A percentile compares a stretch with the other conserved stretches of the same genome.
Conservation (phyloP, 2,888 invertebrate species). For the Thumatha senex region DNA sequence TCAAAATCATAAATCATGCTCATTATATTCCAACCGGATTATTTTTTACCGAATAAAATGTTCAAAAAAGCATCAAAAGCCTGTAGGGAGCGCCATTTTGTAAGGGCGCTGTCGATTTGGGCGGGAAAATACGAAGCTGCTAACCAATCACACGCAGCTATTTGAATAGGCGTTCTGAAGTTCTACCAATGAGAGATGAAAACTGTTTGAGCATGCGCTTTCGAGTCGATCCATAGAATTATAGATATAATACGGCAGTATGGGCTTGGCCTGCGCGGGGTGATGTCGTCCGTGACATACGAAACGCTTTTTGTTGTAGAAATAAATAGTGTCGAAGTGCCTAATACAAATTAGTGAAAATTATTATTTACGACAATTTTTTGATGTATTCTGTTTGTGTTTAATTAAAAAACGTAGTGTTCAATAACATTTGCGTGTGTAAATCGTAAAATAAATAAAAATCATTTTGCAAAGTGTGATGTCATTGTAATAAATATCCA, state of each 20-base stretch:
- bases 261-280: conserved; percentile 74
- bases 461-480: conserved; percentile 34
- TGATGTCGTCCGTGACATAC: conserved; percentile 53
- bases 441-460: conserved; percentile 9
- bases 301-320: conserved; percentile 49
- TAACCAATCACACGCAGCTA: conserved; percentile 52
- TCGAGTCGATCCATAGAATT: conserved; percentile 77
- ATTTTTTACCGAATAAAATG: conserved; percentile 81
- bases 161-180: conserved; percentile 69
- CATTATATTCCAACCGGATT: conserved; percentile 82
- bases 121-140: conserved; percentile 67
- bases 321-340: conserved; percentile 71
- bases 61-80: conserved; percentile 81
- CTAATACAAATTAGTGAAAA: conserved; percentile 46
- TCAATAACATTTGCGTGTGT: conserved; percentile 20
- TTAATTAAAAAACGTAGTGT: conserved; percentile 37
- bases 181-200: conserved; percentile 59
- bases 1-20: conserved; percentile 82
- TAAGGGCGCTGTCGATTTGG: conserved; percentile 69
- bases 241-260: conserved; percentile 79
- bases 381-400: conserved; percentile 57
- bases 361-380: conserved; percentile 34
- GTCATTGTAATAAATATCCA: conserved; percentile 35
- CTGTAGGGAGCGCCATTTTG: conserved; percentile 81
- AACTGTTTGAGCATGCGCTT: conserved; percentile 73